Evolutionary conservation across 2,888 invertebrate genomes (phyloP).

Genomic region (Griposia aprilina): DNA sequence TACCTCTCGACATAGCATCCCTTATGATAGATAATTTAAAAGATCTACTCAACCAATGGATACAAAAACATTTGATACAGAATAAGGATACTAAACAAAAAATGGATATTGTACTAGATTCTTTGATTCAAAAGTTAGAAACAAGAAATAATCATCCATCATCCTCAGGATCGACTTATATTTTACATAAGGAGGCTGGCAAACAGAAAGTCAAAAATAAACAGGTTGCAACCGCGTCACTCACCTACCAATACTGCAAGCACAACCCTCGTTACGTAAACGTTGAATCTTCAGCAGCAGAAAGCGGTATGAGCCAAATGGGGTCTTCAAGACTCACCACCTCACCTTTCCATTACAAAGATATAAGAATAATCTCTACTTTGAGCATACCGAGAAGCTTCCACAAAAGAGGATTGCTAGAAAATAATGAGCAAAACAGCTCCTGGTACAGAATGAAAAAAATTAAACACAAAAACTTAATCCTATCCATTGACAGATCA

Average conservation of each 20-base stretch:
- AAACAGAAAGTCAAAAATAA: conserved; percentile 71
- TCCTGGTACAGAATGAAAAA: conserved; percentile 65
- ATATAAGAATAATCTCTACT: conserved; percentile 80
- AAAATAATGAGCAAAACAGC: conserved; percentile 47
- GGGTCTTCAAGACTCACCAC: conserved; percentile 71
- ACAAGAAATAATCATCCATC: conserved; percentile 52
- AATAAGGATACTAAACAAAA: conserved; percentile 76
- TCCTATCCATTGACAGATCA: conserved; percentile 66
- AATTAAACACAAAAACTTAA: conserved; percentile 67
- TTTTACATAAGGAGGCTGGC: conserved; percentile 70
- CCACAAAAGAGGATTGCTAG: conserved; percentile 60
- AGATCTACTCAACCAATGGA: conserved; percentile 78
- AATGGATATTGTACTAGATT: conserved; percentile 77
- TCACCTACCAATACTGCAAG: conserved; percentile 65
- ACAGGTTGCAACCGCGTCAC: conserved; percentile 66
- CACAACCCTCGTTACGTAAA: conserved; percentile 50
- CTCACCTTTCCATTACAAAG: conserved; percentile 74
- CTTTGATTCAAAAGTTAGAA: conserved; percentile 75
- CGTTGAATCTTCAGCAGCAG: conserved; percentile 30
- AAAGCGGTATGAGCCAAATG: conserved; percentile 37
- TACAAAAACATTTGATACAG: conserved; percentile 76
- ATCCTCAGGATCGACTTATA: conserved; percentile 77
- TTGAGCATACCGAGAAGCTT: conserved; percentile 82
- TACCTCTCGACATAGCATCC: conserved; percentile 74
- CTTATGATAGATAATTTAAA: conserved; percentile 82